Evolutionary conservation across 2,888 invertebrate genomes (phyloP).

Genomic region (Gonocerus acuteangulatus): DNA sequence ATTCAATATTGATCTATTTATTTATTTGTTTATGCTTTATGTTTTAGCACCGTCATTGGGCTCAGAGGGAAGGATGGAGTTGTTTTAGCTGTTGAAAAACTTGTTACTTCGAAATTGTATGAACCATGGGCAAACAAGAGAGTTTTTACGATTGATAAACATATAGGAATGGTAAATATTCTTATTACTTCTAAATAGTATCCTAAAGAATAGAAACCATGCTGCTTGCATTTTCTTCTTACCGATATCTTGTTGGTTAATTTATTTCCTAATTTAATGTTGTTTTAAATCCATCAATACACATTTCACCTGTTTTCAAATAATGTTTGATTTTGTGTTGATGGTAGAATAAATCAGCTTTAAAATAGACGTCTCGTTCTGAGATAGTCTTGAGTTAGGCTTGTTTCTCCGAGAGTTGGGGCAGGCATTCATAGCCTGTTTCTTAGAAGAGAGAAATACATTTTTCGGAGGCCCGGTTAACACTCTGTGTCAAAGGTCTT

Average conservation of each 20-base stretch:
- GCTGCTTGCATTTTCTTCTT: too few species aligned
- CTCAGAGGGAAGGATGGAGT: conserved; percentile 92
- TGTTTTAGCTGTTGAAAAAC: conserved; percentile 95
- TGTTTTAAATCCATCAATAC: too few species aligned
- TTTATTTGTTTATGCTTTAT: not conserved
- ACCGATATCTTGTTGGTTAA: too few species aligned
- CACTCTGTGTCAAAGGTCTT: too few species aligned
- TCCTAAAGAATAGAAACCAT: too few species aligned
- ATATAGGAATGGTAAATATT: conserved; percentile 77
- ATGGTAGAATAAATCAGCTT: conserved; percentile 2
- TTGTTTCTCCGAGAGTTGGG: conserved; percentile 12
- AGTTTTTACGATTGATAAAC: conserved; percentile 85
- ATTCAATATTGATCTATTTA: too few species aligned
- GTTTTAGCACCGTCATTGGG: conserved; percentile 76
- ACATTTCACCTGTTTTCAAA: too few species aligned
- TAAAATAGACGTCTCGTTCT: conserved; percentile 1
- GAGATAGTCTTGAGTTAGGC: not conserved
- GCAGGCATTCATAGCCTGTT: not conserved
- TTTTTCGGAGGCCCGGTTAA: too few species aligned
- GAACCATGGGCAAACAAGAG: conserved; percentile 86
- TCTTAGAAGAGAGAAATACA: conserved; percentile 13
- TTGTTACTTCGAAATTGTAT: conserved; percentile 86
- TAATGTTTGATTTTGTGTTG: too few species aligned
- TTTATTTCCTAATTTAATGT: too few species aligned
- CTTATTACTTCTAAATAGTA: not conserved